Percentiles rank a stretch among this genome's conserved stretches.
These are phyloP conservation scores for Gymnocheta viridis DNA, from an alignment of 2,888 invertebrate genomes.

Conservation along the genomic window DNA sequence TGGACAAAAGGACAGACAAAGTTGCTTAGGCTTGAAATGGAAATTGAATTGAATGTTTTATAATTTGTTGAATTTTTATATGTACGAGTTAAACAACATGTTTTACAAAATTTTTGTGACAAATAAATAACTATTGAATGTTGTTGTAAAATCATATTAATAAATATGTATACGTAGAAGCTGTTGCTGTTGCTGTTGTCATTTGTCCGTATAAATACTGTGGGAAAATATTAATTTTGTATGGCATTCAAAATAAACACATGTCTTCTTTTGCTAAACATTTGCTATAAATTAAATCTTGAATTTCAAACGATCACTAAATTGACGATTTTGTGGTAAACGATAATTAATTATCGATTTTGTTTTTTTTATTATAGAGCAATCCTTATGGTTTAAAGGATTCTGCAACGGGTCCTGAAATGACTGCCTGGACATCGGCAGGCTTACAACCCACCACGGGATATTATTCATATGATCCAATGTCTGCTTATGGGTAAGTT, in stretches of 20 bases:
- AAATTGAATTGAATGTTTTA: conserved; percentile 61
- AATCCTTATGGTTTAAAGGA: conserved; percentile 95
- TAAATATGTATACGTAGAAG: conserved; percentile 53
- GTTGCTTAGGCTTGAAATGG: conserved; percentile 55
- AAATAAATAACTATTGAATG: conserved; percentile 67
- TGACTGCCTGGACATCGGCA: conserved; percentile 95
- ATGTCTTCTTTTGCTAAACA: conserved; percentile 44
- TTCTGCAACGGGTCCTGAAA: conserved; percentile 91
- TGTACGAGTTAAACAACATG: conserved; percentile 65
- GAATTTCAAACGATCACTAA: conserved; percentile 40
- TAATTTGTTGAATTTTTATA: conserved; percentile 64
- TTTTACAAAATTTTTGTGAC: conserved; percentile 68
- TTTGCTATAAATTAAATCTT: conserved; percentile 48
- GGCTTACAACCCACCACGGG: conserved; percentile 94
- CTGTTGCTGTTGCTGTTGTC: conserved; percentile 19
- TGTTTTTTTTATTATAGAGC: conserved; percentile 84
- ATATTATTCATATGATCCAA: conserved; percentile 96
- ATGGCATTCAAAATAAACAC: conserved; percentile 50
- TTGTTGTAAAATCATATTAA: conserved; percentile 56
- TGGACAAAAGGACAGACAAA: not conserved
- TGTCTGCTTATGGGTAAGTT: conserved; percentile 96
- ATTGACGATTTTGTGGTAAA: conserved; percentile 22
- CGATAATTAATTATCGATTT: conserved; percentile 8
- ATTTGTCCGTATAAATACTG: conserved; percentile 58
- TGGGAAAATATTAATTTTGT: conserved; percentile 65